These are phyloP conservation scores for Pseudopipra pipra DNA, from an alignment of 2,113 vertebrate species.

Conservation along the genomic window DNA sequence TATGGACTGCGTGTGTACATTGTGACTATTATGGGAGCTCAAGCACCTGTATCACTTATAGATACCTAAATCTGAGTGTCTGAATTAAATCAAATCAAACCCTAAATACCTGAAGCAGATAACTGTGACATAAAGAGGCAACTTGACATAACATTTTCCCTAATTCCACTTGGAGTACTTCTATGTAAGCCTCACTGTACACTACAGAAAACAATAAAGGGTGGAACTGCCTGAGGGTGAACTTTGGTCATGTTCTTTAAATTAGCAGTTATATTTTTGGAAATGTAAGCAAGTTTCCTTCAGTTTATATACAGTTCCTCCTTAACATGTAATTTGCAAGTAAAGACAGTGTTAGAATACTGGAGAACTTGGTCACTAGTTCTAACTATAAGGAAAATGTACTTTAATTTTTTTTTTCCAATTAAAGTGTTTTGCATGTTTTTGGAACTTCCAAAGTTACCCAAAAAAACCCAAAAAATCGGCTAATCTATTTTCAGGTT, in stretches of 20 bases:
- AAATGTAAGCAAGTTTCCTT: neutral
- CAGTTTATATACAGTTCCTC: neutral
- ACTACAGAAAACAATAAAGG: neutral
- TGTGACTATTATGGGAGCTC: neutral
- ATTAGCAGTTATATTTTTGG: neutral
- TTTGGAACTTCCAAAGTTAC: neutral
- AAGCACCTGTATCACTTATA: neutral
- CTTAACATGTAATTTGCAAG: neutral
- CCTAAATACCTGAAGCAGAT: neutral
- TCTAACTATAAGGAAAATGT: neutral
- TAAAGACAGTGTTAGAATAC: neutral
- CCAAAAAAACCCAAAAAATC: neutral
- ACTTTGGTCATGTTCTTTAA: neutral
- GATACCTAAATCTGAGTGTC: neutral
- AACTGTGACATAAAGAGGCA: neutral
- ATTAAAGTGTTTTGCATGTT: neutral
- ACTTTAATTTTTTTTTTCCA: neutral
- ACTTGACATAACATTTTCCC: neutral
- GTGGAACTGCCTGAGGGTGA: neutral
- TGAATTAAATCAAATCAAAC: neutral
- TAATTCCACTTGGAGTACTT: neutral
- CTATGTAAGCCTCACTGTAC: neutral
- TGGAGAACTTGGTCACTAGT: neutral
- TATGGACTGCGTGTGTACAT: fast-evolving
- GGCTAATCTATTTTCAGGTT: neutral